A percentile compares a stretch with the other conserved stretches of the same genome.
phyloP scores from a whole-genome alignment of 2,888 invertebrate genomes.

The Sinelater perroti region DNA sequence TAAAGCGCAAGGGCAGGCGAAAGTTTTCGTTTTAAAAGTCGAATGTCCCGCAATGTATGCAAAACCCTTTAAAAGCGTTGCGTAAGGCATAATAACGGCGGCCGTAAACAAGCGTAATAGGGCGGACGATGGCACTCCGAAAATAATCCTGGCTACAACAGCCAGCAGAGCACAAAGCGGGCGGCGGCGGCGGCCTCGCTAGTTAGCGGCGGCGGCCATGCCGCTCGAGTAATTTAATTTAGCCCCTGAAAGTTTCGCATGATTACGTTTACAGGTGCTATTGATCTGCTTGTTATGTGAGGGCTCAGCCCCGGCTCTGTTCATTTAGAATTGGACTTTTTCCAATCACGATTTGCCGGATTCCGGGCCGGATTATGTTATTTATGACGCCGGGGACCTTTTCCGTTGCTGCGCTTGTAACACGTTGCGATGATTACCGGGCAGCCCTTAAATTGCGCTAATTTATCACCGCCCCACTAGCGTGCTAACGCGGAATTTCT shows the following conservation, averaged over 20 bases:
- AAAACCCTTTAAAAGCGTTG: conserved; percentile 27
- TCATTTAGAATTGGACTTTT: conserved; percentile 42
- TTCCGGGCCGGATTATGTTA: conserved; percentile 35
- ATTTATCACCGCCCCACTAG: conserved; percentile 29
- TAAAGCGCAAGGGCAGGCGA: neutral
- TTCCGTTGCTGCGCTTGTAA: conserved; percentile 35
- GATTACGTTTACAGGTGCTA: conserved; percentile 58
- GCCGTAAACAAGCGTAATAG: conserved; percentile 31
- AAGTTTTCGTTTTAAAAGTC: conserved; percentile 19
- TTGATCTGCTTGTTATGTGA: conserved; percentile 56
- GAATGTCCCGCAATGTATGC: conserved; percentile 27
- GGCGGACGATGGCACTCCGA: conserved; percentile 30
- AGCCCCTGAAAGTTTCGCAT: conserved; percentile 52
- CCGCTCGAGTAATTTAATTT: conserved; percentile 42
- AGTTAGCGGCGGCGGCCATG: conserved; percentile 42
- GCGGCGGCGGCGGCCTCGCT: conserved; percentile 24
- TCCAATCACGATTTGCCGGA: conserved; percentile 39
- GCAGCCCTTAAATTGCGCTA: conserved; percentile 34
- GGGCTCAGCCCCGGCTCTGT: conserved; percentile 44
- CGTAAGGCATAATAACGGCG: conserved; percentile 26
- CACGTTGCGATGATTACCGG: conserved; percentile 36
- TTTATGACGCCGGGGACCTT: conserved; percentile 33
- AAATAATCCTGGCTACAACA: conserved; percentile 26
- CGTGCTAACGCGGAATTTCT: no score
- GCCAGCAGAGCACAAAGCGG: conserved; percentile 31